A percentile compares a stretch with the other conserved stretches of the same genome.
Evolutionary conservation across 2,113 vertebrate genomes (phyloP).

Genomic region (Chunga burmeisteri): DNA sequence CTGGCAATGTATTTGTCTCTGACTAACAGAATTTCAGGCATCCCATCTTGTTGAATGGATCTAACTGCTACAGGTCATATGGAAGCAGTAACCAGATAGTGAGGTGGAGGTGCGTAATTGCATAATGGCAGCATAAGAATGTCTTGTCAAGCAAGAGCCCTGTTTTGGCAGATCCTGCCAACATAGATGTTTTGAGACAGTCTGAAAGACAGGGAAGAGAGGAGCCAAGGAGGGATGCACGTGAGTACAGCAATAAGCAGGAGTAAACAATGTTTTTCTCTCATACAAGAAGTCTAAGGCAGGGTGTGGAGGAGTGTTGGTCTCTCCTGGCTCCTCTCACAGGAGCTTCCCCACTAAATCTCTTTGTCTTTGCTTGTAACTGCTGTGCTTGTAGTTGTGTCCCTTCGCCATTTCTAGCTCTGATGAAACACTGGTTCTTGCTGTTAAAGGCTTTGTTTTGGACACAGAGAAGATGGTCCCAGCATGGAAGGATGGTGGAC

Average conservation of each 20-base stretch:
- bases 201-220: not conserved
- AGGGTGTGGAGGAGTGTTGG: not conserved
- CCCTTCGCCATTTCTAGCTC: not conserved
- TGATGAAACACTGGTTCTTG: accelerated
- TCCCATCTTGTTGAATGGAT: not conserved
- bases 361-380: not conserved
- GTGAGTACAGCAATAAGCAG: not conserved
- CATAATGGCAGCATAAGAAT: not conserved
- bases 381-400: accelerated
- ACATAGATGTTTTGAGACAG: not conserved
- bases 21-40: not conserved
- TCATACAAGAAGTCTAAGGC: not conserved
- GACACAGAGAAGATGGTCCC: not conserved
- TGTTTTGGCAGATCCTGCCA: not conserved
- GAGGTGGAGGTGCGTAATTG: not conserved
- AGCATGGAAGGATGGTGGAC: not conserved
- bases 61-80: not conserved
- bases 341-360: not conserved
- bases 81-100: not conserved
- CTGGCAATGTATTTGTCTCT: not conserved
- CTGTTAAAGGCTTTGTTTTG: not conserved
- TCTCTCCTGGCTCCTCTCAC: not conserved
- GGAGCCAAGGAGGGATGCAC: not conserved
- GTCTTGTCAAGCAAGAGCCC: not conserved
- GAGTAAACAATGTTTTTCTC: not conserved